Evolutionary conservation across 2,797 vertebrate genomes (phyloP).

Genomic region (Gallirallus australis): DNA sequence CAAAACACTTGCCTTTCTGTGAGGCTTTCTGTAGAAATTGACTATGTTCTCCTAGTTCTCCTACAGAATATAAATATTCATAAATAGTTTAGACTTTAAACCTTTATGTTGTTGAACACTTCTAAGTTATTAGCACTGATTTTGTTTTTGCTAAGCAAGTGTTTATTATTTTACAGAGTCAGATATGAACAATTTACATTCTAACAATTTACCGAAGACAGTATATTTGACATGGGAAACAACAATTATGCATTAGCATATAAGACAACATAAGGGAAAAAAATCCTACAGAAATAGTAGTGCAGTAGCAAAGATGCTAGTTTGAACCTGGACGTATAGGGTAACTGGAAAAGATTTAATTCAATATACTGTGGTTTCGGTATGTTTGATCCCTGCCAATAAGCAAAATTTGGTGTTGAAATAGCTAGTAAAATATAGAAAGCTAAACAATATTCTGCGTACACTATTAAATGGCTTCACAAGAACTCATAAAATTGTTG

Average conservation of each 20-base stretch:
- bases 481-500: not conserved
- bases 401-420: not conserved
- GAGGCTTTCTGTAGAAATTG: not conserved
- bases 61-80: not conserved
- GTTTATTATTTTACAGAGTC: not conserved
- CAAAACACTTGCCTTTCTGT: not conserved
- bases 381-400: not conserved
- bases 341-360: not conserved
- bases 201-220: not conserved
- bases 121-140: not conserved
- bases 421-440: not conserved
- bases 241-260: not conserved
- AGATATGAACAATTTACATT: not conserved
- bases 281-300: not conserved
- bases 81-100: not conserved
- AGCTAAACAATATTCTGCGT: not conserved
- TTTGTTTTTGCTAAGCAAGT: not conserved
- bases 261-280: not conserved
- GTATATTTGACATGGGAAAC: not conserved
- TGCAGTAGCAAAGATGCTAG: not conserved
- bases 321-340: not conserved
- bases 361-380: not conserved
- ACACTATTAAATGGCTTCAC: not conserved
- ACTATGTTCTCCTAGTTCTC: not conserved
- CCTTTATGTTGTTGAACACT: not conserved